Evolutionary conservation across 2,113 vertebrate species (phyloP), one percentile per base, ranked within the genome.

Genomic region (Heterotis niloticus): DNA sequence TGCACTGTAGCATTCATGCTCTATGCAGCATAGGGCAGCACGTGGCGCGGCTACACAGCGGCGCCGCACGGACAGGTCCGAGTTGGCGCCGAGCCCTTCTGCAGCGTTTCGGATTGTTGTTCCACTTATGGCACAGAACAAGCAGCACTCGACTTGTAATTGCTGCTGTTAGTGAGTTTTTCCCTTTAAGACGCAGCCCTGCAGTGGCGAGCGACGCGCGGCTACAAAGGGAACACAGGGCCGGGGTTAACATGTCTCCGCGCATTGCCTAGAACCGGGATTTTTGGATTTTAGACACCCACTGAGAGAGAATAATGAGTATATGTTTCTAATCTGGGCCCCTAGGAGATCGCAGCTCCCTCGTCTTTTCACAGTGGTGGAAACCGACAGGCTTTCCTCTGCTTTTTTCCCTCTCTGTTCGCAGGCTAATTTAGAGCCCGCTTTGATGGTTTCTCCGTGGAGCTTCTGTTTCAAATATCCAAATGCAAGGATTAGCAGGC

Each of bases 271-370:
- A 86, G 85, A 87, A 92, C 87, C 83, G 64, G 83, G 88, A 88
- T 91, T 93, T 93, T 92, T 90, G 85, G 89, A 92, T 88, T 91
- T 92, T 91, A 93, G 89, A 80, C 82, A 91, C 92, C 90, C 91
- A 86, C 93, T 91, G 92, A 92, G 92, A 88, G 88, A 69, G 83
- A 86, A 88, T 89, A 88, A 89, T 87, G 88, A 86, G 85, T 86
- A 83, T 89, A 87, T 87, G 85, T 83, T 85, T 86, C 86, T 89
- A 87, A 89, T 94, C 93, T 92, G 80, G 88, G 89, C 88, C 90
- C 92, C 90, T 91, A 82, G 84, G 92, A 93, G 91, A 92, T 88
- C 84, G 78, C 79, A 83, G 88, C 86, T 92, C 88, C 82, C 85
- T 88, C 85, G 89, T 90, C 88, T 89, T 90, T 87, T 89, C 88